Evolutionary conservation across 2,797 vertebrate genomes (phyloP).

Genomic region (Lutjanus argentimaculatus): DNA sequence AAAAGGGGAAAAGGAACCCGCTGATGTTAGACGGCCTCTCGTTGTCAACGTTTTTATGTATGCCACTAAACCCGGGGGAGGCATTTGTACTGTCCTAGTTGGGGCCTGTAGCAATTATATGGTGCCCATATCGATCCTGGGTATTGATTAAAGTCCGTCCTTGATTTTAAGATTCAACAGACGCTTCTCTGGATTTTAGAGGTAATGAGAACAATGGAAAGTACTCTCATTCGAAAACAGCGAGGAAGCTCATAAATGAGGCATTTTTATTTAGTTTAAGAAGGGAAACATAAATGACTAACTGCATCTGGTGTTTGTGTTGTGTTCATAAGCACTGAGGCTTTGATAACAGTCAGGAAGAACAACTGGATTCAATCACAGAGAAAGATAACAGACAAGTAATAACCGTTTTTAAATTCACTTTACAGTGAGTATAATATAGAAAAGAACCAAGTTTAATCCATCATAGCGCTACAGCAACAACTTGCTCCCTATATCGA

Average conservation of each 20-base stretch:
- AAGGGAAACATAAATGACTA: slow-evolving; percentile 14
- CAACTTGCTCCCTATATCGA: background rate
- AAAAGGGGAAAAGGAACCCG: slow-evolving; percentile 34
- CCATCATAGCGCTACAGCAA: background rate
- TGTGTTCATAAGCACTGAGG: background rate
- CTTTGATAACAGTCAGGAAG: slow-evolving; percentile 2
- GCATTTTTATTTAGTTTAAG: slow-evolving; percentile 41
- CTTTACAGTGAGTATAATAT: background rate
- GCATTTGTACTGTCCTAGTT: slow-evolving; percentile 75
- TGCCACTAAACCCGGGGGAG: slow-evolving; percentile 71
- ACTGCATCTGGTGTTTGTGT: background rate
- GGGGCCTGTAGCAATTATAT: slow-evolving; percentile 78
- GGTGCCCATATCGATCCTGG: slow-evolving; percentile 68
- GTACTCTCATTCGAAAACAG: slow-evolving; percentile 40
- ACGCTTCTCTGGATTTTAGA: slow-evolving; percentile 57
- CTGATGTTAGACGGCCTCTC: slow-evolving; percentile 36
- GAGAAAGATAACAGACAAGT: background rate
- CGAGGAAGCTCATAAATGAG: slow-evolving; percentile 46
- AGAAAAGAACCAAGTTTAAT: background rate
- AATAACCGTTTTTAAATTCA: background rate
- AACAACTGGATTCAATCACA: slow-evolving; percentile 10
- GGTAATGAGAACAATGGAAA: slow-evolving; percentile 63
- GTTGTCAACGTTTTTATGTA: slow-evolving; percentile 63
- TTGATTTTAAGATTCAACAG: slow-evolving; percentile 75
- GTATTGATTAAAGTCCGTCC: slow-evolving; percentile 72